phyloP scores from a whole-genome alignment of 2,888 invertebrate genomes.

The Drosophila anceps region DNA sequence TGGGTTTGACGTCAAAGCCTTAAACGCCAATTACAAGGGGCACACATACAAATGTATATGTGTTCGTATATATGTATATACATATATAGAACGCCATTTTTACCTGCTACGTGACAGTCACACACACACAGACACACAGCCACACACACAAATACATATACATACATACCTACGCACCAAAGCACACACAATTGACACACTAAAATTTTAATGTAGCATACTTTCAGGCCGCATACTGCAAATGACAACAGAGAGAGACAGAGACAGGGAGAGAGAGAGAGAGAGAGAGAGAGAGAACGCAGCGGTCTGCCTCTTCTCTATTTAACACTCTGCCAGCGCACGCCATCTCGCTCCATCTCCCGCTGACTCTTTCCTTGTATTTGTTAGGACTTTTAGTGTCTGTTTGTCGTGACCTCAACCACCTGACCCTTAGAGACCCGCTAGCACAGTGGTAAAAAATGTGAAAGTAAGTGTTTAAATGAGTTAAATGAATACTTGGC shows the following conservation, averaged over 20 bases:
- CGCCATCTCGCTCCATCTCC: conserved; percentile 3
- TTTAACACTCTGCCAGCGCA: conserved; percentile 3
- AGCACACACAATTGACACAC: conserved; percentile 74
- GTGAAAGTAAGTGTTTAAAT: neutral
- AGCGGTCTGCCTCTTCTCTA: conserved; percentile 11
- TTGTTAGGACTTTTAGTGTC: conserved; percentile 66
- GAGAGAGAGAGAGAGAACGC: neutral
- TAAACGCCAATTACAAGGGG: conserved; percentile 74
- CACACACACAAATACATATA: conserved; percentile 39
- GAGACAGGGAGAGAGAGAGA: conserved; percentile 6
- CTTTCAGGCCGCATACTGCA: conserved; percentile 70
- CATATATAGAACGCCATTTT: conserved; percentile 36
- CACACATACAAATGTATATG: conserved; percentile 38
- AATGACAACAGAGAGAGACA: conserved; percentile 66
- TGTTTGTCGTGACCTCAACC: conserved; percentile 74
- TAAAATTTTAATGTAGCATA: conserved; percentile 81
- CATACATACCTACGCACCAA: conserved; percentile 32
- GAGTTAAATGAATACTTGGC: neutral
- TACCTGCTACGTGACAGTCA: conserved; percentile 60
- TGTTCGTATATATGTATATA: conserved; percentile 9
- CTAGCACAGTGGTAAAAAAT: conserved; percentile 44
- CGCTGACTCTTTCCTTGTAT: conserved; percentile 19
- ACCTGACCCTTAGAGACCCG: conserved; percentile 66
- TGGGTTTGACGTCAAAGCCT: conserved; percentile 80
- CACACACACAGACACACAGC: conserved; percentile 14